Conservation (phyloP, 2,888 invertebrate genomes). For the Muschampia plurimacula region DNA sequence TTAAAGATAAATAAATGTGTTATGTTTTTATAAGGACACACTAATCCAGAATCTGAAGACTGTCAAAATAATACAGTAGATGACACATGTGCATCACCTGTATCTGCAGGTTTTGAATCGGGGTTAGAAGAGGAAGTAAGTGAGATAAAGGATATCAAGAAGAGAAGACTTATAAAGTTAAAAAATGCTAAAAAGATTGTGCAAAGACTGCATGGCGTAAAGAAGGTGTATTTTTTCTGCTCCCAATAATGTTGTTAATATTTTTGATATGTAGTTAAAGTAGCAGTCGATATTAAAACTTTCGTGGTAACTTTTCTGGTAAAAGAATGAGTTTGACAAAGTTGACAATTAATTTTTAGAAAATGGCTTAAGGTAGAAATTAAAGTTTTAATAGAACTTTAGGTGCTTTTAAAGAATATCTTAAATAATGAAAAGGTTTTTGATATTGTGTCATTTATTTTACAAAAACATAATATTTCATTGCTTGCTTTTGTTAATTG, state of each 20-base stretch:
- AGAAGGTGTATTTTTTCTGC: constrained; percentile 16
- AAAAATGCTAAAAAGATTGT: constrained; percentile 16
- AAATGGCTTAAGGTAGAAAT: too few relatives aligned
- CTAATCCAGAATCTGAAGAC: background rate
- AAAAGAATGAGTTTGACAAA: too few relatives aligned
- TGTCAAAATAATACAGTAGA: background rate
- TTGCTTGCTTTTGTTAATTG: background rate
- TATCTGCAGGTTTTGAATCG: background rate
- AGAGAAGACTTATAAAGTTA: constrained; percentile 34
- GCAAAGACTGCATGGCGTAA: constrained; percentile 9
- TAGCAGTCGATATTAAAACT: too few relatives aligned
- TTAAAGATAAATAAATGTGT: background rate
- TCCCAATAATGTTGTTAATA: too few relatives aligned
- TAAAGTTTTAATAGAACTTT: too few relatives aligned
- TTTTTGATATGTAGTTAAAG: too few relatives aligned
- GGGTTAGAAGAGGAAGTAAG: background rate
- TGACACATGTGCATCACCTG: background rate
- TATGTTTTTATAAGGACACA: background rate
- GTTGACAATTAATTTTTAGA: too few relatives aligned
- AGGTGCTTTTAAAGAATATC: too few relatives aligned
- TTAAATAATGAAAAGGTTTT: background rate
- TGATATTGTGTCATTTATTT: background rate
- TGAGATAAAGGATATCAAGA: constrained; percentile 9
- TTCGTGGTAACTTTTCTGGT: too few relatives aligned
- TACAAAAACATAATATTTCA: background rate